Evolutionary conservation across 2,797 vertebrate species (phyloP).

Genomic region (Paedocypris micromegethes): DNA sequence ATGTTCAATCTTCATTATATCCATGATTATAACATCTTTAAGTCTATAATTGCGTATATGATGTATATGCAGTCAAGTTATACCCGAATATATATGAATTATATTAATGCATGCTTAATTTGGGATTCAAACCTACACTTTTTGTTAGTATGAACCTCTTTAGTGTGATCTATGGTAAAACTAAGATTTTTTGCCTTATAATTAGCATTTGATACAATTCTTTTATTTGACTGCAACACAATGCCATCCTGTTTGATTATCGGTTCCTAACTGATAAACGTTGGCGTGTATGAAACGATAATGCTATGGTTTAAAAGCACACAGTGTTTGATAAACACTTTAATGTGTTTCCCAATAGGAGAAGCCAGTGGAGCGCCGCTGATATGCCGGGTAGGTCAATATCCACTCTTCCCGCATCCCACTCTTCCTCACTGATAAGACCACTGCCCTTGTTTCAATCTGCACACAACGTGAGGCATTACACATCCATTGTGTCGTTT

Average conservation of each 20-base stretch:
- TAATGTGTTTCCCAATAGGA: conserved; percentile 52
- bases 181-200: too few relatives aligned
- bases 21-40: too few relatives aligned
- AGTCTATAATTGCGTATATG: too few relatives aligned
- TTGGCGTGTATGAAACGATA: conserved; percentile 15
- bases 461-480: background rate
- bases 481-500: conserved; percentile 2
- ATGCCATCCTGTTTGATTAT: conserved; percentile 16
- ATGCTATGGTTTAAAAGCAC: conserved; percentile 26
- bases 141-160: too few relatives aligned
- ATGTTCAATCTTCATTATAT: too few relatives aligned
- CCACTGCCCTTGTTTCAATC: background rate
- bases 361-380: conserved; percentile 39
- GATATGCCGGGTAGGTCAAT: conserved; percentile 56
- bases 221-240: too few relatives aligned
- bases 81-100: too few relatives aligned
- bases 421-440: conserved; percentile 21
- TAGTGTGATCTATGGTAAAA: too few relatives aligned
- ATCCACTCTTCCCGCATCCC: conserved; percentile 15
- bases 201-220: too few relatives aligned
- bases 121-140: too few relatives aligned
- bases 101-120: too few relatives aligned
- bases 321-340: conserved; percentile 35
- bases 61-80: too few relatives aligned
- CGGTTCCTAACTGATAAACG: conserved; percentile 40